Percentiles rank a stretch among this genome's conserved stretches.
Conservation (phyloP, 2,888 invertebrate species). For the Ennomos erosarius region DNA sequence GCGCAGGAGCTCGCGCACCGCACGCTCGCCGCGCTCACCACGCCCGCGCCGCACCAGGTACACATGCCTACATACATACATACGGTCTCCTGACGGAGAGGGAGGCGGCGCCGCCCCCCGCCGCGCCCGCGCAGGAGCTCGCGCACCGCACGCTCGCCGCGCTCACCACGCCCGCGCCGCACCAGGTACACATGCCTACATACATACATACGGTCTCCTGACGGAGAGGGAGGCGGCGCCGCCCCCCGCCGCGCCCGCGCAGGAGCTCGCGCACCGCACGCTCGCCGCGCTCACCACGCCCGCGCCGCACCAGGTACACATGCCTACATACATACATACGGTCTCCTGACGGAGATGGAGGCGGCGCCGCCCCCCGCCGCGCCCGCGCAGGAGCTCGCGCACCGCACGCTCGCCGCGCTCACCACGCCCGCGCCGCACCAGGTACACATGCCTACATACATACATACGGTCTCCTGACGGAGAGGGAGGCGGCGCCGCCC, state of each 20-base stretch:
- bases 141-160: constrained; percentile 56
- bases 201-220: no score
- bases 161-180: constrained; percentile 64
- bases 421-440: constrained; percentile 62
- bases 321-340: no score
- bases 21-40: constrained; percentile 62
- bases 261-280: constrained; percentile 50
- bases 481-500: no score
- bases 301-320: constrained; percentile 50
- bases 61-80: background rate
- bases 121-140: constrained; percentile 47
- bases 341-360: constrained; percentile 31
- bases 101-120: constrained; percentile 67
- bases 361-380: constrained; percentile 66
- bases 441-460: constrained; percentile 27
- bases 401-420: constrained; percentile 59
- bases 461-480: no score
- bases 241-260: constrained; percentile 47
- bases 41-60: constrained; percentile 59
- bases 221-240: constrained; percentile 63
- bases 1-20: constrained; percentile 49
- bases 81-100: background rate
- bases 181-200: constrained; percentile 40
- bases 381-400: constrained; percentile 50
- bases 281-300: constrained; percentile 66